phyloP scores from a whole-genome alignment of 2,888 invertebrate species.

The Lottia gigantea region DNA sequence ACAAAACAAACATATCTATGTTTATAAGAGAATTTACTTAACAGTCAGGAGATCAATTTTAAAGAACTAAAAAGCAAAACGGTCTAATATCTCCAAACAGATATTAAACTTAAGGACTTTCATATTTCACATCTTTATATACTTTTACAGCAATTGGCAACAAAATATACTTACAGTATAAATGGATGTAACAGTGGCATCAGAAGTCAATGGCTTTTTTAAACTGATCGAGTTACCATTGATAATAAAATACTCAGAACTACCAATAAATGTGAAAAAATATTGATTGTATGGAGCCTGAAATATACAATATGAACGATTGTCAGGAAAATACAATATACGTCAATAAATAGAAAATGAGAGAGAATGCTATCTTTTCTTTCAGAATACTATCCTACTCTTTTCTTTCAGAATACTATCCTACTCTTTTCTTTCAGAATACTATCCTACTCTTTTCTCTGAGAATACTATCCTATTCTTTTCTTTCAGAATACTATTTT shows the following conservation, averaged over 20 bases:
- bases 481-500: too few species aligned
- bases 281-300: slow-evolving; percentile 57
- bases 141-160: too few species aligned
- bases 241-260: slow-evolving; percentile 49
- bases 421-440: too few species aligned
- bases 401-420: too few species aligned
- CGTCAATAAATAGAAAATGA: too few species aligned
- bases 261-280: slow-evolving; percentile 48
- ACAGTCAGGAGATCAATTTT: not conserved
- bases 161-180: slow-evolving; percentile 31
- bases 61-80: not conserved
- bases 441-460: too few species aligned
- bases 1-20: slow-evolving; percentile 17
- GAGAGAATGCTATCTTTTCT: too few species aligned
- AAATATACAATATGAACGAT: slow-evolving; percentile 13
- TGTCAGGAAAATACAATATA: too few species aligned
- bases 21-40: not conserved
- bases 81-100: not conserved
- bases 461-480: too few species aligned
- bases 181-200: not conserved
- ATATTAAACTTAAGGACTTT: not conserved
- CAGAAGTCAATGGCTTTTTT: too few species aligned
- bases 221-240: slow-evolving; percentile 20
- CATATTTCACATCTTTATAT: too few species aligned
- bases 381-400: too few species aligned